A percentile compares a stretch with the other conserved stretches of the same genome.
These are phyloP conservation scores for Coelinius sp. DNA, from an alignment of 2,888 invertebrate genomes.

Conservation along the genomic window DNA sequence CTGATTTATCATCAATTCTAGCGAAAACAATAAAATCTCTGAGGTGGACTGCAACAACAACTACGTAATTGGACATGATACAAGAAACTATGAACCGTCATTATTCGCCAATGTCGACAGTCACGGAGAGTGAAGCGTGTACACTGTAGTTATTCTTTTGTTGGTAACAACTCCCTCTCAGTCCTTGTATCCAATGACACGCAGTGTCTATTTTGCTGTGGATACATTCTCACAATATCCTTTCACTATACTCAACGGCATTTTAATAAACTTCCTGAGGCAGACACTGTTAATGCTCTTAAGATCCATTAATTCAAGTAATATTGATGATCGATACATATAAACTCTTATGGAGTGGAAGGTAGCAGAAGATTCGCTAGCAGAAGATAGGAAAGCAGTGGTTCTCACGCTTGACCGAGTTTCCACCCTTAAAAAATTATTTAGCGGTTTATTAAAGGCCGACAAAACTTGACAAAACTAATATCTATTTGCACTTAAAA, in stretches of 20 bases:
- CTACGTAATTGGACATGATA: constrained; percentile 20
- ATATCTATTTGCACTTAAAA: too few relatives aligned
- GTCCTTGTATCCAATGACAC: constrained; percentile 65
- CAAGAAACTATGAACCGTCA: constrained; percentile 31
- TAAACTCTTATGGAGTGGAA: too few relatives aligned
- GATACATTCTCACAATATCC: constrained; percentile 31
- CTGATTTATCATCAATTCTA: background rate
- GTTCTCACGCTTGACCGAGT: too few relatives aligned
- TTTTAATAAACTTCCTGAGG: background rate
- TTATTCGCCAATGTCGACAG: constrained; percentile 46
- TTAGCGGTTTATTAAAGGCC: too few relatives aligned
- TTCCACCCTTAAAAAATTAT: too few relatives aligned
- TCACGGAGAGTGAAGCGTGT: constrained; percentile 37
- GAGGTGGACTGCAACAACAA: constrained; percentile 19
- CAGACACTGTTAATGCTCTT: constrained; percentile 12
- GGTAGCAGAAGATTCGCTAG: too few relatives aligned
- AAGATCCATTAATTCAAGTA: background rate
- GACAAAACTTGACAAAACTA: too few relatives aligned
- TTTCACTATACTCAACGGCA: constrained; percentile 23
- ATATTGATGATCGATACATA: background rate
- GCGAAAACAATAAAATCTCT: constrained; percentile 12
- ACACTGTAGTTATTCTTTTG: constrained; percentile 48
- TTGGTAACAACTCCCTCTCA: constrained; percentile 44
- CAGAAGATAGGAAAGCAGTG: too few relatives aligned
- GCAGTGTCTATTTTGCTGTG: constrained; percentile 44